Evolutionary conservation across 1,140 invertebrate species (phyloP), one percentile per base, ranked within the genome.

Genomic region (Choristoneura fumiferana): DNA sequence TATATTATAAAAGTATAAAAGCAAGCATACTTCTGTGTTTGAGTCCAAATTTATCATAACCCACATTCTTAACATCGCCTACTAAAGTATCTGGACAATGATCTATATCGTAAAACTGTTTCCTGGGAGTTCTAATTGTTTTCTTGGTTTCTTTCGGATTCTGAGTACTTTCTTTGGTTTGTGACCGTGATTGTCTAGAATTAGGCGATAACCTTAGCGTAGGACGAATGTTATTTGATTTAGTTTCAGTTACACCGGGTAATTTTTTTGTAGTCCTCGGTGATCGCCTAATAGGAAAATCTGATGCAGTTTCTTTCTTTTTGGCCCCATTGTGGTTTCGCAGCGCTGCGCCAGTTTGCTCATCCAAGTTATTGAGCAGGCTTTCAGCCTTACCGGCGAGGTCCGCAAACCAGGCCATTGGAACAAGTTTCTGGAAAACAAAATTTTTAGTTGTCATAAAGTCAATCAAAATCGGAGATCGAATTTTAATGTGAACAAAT

Each of bases 351-450:
- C 95, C 96, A 12, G 95, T 96, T 78, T 94, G 95, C 76, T 96
- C 92, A 74, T 97, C 96, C 49, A 97, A 92, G 87, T 95, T 95
- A 77, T 96, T 96, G 6, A 97, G 89, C 22, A 97, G 91, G 81
- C 93, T 93, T 81, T 97, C 96, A 33, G 96, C 96, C 86, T 94
- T 96, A n/a, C 94, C 95, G 64, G 96, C 95, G 34, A 97, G 91
- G 60, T 94, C 95, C 67, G 93, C 92, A 54, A 97, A 90, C 96
- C 96, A 97, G 67, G 95, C 94, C 96, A 96, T 97, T 71, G 66
- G 68, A 60, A 61, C 55, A 56, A 53, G 33, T 61, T 69, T 57
- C 61, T 69, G 38, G 57, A 61, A 65, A 57, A 62, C 62, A 13
- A 60, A 61, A 54, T 35, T 17, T 6, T 14, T 33, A 38, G 53